Conservation (phyloP, 2,888 invertebrate species). For the Acheta domesticus region DNA sequence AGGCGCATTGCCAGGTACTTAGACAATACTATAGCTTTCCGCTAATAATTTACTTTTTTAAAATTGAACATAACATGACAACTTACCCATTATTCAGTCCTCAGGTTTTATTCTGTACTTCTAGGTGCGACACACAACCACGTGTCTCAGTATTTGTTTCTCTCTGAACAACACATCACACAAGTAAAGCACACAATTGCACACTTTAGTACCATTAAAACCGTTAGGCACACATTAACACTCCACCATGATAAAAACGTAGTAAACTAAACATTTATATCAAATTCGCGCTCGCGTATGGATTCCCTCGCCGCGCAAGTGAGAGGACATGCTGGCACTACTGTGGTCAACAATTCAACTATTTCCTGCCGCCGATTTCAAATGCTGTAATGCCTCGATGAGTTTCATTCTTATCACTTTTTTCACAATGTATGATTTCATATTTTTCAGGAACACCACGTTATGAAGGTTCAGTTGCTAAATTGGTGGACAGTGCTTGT, state of each 20-base stretch:
- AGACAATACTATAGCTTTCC: background rate
- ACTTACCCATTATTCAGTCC: background rate
- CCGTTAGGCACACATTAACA: background rate
- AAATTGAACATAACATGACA: background rate
- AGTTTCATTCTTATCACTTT: too few relatives aligned
- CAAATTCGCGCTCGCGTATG: background rate
- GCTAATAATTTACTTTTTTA: background rate
- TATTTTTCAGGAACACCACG: constrained; percentile 57
- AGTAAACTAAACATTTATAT: background rate
- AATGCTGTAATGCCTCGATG: too few relatives aligned
- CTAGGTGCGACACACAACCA: background rate
- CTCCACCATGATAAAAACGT: background rate
- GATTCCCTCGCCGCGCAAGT: background rate
- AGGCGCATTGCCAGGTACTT: constrained; percentile 62
- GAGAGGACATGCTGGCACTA: background rate
- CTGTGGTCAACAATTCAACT: background rate
- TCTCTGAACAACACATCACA: background rate
- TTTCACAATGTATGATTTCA: too few relatives aligned
- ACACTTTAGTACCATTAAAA: background rate
- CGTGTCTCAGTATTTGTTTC: background rate
- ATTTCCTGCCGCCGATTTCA: too few relatives aligned
- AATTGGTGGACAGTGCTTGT: constrained; percentile 57
- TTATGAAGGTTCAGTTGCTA: constrained; percentile 53
- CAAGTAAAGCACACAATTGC: background rate
- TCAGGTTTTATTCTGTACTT: too few relatives aligned